A percentile compares a stretch with the other conserved stretches of the same genome.
phyloP scores from a whole-genome alignment of 2,888 invertebrate genomes.

The Euzophera pinguis region DNA sequence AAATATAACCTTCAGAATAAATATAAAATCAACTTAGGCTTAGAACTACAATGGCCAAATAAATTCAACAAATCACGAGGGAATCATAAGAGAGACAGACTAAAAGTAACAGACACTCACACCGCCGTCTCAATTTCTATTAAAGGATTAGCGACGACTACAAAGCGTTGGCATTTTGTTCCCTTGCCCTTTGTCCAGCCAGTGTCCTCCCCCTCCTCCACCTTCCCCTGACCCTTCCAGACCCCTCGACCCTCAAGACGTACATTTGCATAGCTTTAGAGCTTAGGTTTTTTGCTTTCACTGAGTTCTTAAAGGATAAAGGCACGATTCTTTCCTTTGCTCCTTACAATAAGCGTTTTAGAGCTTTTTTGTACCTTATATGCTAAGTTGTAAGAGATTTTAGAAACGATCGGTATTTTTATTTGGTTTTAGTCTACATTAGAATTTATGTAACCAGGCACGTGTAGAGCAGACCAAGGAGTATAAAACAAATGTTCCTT shows the following conservation, averaged over 20 bases:
- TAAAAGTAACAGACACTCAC: slow-evolving; percentile 4
- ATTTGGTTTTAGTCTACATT: not conserved
- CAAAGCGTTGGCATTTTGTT: slow-evolving; percentile 74
- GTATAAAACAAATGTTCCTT: too few relatives aligned
- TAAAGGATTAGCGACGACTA: slow-evolving; percentile 71
- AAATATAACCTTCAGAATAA: too few relatives aligned
- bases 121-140: slow-evolving; percentile 60
- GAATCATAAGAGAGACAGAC: not conserved
- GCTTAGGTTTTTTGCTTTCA: slow-evolving; percentile 65
- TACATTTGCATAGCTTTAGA: slow-evolving; percentile 76
- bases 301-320: slow-evolving; percentile 69
- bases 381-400: slow-evolving; percentile 11
- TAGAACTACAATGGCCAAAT: not conserved
- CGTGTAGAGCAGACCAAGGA: too few relatives aligned
- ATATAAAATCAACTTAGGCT: too few relatives aligned
- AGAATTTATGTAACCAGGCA: too few relatives aligned
- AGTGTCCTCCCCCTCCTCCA: slow-evolving; percentile 26
- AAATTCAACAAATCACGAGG: slow-evolving; percentile 3
- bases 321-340: slow-evolving; percentile 37
- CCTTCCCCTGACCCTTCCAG: slow-evolving; percentile 28
- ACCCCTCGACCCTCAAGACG: slow-evolving; percentile 63
- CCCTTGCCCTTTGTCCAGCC: slow-evolving; percentile 65
- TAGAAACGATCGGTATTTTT: not conserved
- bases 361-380: slow-evolving; percentile 1
- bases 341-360: slow-evolving; percentile 19